These are phyloP conservation scores for Zenarchopterus dispar DNA, from an alignment of 2,797 vertebrate genomes.

Conservation along the genomic window DNA sequence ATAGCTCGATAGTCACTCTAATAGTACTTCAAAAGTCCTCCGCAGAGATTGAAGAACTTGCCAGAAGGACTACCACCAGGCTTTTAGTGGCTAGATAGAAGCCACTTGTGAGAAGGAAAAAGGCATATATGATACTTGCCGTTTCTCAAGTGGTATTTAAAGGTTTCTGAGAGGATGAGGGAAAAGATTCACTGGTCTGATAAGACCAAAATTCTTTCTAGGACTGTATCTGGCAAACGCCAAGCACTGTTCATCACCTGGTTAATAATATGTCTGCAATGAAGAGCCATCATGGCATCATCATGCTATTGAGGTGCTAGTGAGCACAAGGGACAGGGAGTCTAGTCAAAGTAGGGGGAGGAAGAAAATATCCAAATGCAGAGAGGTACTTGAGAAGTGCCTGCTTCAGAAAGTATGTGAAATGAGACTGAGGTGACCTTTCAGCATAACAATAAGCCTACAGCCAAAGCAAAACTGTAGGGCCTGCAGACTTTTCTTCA, in stretches of 20 bases:
- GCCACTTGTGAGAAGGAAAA: constrained; percentile 11
- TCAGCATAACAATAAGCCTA: constrained; percentile 7
- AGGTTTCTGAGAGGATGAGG: constrained; percentile 11
- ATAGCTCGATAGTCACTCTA: constrained; percentile 12
- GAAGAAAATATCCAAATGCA: background rate
- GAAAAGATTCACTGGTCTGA: constrained; percentile 8
- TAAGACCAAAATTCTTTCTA: constrained; percentile 13
- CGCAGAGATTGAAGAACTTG: constrained; percentile 19
- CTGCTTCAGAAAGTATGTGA: background rate
- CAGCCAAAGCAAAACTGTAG: constrained; percentile 10
- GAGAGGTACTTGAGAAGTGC: background rate
- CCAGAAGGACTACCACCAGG: constrained; percentile 14
- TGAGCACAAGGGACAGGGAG: background rate
- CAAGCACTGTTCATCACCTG: background rate
- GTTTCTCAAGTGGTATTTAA: constrained; percentile 16
- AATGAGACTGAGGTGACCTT: constrained; percentile 10
- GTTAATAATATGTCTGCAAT: background rate
- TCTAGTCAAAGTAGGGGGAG: background rate
- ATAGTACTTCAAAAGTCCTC: constrained; percentile 15
- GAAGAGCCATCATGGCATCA: constrained; percentile 3
- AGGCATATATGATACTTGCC: constrained; percentile 21
- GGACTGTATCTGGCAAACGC: background rate
- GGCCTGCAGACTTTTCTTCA: constrained; percentile 6
- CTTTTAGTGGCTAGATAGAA: constrained; percentile 24
- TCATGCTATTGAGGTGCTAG: constrained; percentile 9